Percentiles rank a stretch among this genome's conserved stretches.
Conservation (phyloP, 2,797 vertebrate species). For the Pseudocheirus occidentalis region DNA sequence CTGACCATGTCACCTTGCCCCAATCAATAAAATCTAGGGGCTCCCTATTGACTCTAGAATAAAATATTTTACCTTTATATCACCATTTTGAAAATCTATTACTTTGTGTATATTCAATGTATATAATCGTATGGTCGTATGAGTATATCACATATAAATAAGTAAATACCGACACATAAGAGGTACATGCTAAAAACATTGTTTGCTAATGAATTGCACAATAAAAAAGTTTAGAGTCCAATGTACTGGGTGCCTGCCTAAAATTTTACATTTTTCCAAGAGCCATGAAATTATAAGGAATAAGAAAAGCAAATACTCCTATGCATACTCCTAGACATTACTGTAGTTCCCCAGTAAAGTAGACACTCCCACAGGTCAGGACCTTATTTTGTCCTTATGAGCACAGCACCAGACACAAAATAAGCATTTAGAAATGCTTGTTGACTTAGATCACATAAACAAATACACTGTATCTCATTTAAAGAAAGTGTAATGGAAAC, state of each 20-base stretch:
- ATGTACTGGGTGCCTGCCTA: background rate
- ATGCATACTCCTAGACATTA: background rate
- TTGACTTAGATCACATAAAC: background rate
- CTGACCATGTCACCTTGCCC: background rate
- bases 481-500: background rate
- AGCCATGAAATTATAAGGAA: background rate
- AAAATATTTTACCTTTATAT: background rate
- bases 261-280: background rate
- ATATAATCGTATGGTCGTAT: background rate
- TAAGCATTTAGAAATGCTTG: background rate
- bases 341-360: background rate
- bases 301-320: background rate
- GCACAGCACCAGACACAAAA: background rate
- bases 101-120: background rate
- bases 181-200: background rate
- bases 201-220: background rate
- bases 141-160: background rate
- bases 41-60: background rate
- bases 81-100: background rate
- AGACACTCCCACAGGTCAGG: background rate
- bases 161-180: background rate
- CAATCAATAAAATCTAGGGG: background rate
- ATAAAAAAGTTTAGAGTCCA: too few species aligned
- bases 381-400: background rate
- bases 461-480: background rate